A percentile compares a stretch with the other conserved stretches of the same genome.
phyloP scores from a whole-genome alignment of 2,113 vertebrate genomes.

The Etia nguti region DNA sequence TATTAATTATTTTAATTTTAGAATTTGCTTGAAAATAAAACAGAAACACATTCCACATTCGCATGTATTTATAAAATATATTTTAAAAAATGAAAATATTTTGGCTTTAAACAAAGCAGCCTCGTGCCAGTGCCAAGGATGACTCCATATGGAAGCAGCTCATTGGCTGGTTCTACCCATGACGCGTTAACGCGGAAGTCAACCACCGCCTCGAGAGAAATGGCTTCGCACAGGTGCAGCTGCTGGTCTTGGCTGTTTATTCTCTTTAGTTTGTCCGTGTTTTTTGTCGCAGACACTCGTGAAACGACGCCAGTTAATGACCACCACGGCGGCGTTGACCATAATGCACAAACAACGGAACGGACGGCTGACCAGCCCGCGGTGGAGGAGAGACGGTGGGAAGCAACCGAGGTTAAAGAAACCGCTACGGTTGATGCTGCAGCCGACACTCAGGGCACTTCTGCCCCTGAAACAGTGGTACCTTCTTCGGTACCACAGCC shows the following conservation, averaged over 20 bases:
- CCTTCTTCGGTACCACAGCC: not conserved
- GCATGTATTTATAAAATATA: not conserved
- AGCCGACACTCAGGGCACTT: not conserved
- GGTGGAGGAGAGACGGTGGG: constrained; percentile 42
- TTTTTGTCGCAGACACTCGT: not conserved
- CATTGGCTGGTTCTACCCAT: constrained; percentile 33
- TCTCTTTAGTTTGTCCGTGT: not conserved
- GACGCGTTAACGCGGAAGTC: constrained; percentile 55
- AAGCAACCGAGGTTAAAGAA: constrained; percentile 30
- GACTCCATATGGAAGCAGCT: not conserved
- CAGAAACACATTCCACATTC: not conserved
- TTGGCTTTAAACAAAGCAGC: constrained; percentile 30
- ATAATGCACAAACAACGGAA: not conserved
- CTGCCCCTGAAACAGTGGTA: not conserved
- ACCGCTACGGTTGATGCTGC: not conserved
- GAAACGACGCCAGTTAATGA: not conserved
- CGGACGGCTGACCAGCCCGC: not conserved
- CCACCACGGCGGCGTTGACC: not conserved
- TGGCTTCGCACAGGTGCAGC: constrained; percentile 52
- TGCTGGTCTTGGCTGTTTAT: not conserved
- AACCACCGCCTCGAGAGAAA: constrained; percentile 24
- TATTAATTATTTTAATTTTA: not conserved
- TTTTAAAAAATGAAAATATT: not conserved
- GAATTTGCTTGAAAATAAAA: not conserved
- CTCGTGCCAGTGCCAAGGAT: not conserved